These are phyloP conservation scores for Luidia sarsii DNA, from an alignment of 53 echinoderm and acorn worm genomes.

Conservation along the genomic window DNA sequence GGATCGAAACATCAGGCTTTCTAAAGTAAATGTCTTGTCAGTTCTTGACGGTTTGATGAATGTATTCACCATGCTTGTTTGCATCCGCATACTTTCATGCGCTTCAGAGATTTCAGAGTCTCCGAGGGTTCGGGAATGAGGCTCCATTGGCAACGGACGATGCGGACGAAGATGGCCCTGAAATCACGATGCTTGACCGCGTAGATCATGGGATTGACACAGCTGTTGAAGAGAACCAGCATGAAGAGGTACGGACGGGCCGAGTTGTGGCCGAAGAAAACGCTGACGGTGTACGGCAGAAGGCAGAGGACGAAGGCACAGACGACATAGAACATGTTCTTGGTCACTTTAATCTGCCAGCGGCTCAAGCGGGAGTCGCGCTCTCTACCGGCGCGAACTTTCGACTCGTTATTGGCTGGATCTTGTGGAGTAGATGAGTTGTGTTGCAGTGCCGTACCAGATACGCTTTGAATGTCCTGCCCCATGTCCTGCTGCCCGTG, in stretches of 20 bases:
- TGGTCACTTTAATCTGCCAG: conserved; percentile 57
- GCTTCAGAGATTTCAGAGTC: conserved; percentile 12
- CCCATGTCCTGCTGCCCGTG: too few species aligned
- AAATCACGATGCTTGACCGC: conserved; percentile 70
- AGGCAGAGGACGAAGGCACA: conserved; percentile 61
- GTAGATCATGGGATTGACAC: conserved; percentile 70
- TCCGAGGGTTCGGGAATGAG: conserved; percentile 52
- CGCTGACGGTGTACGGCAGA: conserved; percentile 53
- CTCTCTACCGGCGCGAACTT: neutral
- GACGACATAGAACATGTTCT: conserved; percentile 71
- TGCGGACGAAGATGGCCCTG: conserved; percentile 52
- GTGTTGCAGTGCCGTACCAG: too few species aligned
- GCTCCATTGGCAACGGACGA: conserved; percentile 41
- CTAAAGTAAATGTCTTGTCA: too few species aligned
- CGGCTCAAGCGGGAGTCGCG: neutral
- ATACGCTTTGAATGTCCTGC: too few species aligned
- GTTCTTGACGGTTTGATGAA: too few species aligned
- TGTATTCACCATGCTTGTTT: too few species aligned
- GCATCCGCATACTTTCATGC: neutral
- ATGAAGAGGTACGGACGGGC: conserved; percentile 42
- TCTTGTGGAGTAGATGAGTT: too few species aligned
- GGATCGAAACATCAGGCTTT: too few species aligned
- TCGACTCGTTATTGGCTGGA: too few species aligned
- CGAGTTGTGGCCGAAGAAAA: conserved; percentile 37
- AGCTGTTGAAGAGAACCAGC: conserved; percentile 58